Evolutionary conservation across 2,113 vertebrate genomes (phyloP).

Genomic region (Mustela lutreola): DNA sequence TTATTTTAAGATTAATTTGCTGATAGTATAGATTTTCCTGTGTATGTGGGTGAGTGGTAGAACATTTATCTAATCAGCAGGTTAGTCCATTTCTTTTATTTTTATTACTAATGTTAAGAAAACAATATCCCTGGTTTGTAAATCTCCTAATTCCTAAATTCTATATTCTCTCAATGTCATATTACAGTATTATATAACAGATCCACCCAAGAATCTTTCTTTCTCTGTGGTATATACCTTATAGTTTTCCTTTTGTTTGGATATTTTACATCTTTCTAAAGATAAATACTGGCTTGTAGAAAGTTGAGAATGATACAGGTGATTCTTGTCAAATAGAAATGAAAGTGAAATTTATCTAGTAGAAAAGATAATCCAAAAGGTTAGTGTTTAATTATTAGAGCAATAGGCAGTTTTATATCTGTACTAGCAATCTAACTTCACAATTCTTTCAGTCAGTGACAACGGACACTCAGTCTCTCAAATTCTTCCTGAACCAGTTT

Average conservation of each 20-base stretch:
- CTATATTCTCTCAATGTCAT: neutral
- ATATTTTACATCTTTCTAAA: neutral
- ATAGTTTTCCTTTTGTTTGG: neutral
- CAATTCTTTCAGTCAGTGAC: neutral
- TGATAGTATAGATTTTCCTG: neutral
- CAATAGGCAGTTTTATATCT: neutral
- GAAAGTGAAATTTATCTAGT: conserved; percentile 13
- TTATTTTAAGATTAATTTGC: conserved; percentile 15
- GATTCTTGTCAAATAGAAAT: neutral
- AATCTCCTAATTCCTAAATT: neutral
- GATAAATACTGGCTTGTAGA: neutral
- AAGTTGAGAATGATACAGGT: neutral
- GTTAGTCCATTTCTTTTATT: neutral
- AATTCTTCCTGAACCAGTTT: neutral
- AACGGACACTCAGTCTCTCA: neutral
- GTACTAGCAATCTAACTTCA: neutral
- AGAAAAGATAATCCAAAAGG: neutral
- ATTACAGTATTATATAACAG: neutral
- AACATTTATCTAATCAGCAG: conserved; percentile 1
- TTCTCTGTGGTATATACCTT: neutral
- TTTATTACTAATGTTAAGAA: neutral
- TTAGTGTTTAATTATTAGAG: neutral
- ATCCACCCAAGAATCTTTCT: neutral
- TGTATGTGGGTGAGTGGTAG: neutral
- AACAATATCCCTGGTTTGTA: neutral